Evolutionary conservation across 2,113 vertebrate species (phyloP), one percentile per base, ranked within the genome.

Genomic region (Larimichthys crocea): DNA sequence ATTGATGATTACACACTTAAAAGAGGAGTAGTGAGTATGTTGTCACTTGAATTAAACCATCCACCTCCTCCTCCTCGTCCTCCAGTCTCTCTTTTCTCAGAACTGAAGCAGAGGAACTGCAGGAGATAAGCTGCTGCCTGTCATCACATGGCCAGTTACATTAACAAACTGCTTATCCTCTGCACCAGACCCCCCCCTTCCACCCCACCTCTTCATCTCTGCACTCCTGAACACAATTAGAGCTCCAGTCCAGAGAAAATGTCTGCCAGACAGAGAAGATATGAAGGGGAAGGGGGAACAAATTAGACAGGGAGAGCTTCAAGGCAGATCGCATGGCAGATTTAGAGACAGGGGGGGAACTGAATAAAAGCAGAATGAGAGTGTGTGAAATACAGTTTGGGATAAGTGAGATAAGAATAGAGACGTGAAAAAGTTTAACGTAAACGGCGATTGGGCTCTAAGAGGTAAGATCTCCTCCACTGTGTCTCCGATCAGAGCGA

Each of bases 151-250:
- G 66, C 56, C 44, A 40, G 29, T 68, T 79, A 56, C 80, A 76
- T 86, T 75, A 79, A 53, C 83, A 74, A 71, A 70, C 53, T 40
- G 69, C 71, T 66, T 74, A 31, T 84, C 63, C 64, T 79, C 66
- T 68, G 31, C 53, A 35, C n/a, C 22, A 48, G 17, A 20, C 42
- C 17, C 42, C 20, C 1, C 16, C 40, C 10, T 19, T 26, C 31
- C 31, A 1, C 31, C 5, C 29, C 29, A 29, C 29, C 1, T 22
- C 48, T 48, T 49, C 10, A 22, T 14, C 35, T 12, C 17, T 8
- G 1, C 10, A 1, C 68, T 60, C 79, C 59, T 80, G 55, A 79
- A 85, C 31, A 53, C 20, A 72, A 24, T 73, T 48, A 67, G 35
- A 66, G 64, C 74, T 80, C 76, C 40, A 42, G 59, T 80, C 24